These are phyloP conservation scores for Hylaea fasciaria DNA, from an alignment of 2,888 invertebrate species.

Conservation along the genomic window DNA sequence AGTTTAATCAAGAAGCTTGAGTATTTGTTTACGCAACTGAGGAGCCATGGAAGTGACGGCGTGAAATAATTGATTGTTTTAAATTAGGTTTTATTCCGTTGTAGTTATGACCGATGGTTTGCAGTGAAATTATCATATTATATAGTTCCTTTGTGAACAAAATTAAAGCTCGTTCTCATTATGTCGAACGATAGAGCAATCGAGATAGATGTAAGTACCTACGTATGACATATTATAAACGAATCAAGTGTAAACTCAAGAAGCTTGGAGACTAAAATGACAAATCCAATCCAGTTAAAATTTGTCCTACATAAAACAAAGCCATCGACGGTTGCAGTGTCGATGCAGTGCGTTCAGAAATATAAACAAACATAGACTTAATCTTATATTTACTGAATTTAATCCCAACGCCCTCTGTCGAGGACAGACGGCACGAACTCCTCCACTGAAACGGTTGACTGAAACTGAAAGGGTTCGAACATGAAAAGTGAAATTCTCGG, in stretches of 20 bases:
- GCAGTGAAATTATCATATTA: background rate
- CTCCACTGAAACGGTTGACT: constrained; percentile 42
- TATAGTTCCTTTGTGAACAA: background rate
- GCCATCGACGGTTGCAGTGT: too few species aligned
- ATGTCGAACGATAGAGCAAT: too few species aligned
- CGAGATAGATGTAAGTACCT: too few species aligned
- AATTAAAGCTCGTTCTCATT: background rate
- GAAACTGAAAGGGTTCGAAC: constrained; percentile 50
- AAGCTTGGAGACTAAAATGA: too few species aligned
- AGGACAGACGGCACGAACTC: constrained; percentile 49
- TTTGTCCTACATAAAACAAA: too few species aligned
- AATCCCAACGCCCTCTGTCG: constrained; percentile 61
- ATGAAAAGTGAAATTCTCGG: background rate
- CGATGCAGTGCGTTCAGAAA: too few species aligned
- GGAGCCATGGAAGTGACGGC: constrained; percentile 31
- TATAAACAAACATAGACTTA: too few species aligned
- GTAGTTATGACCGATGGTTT: background rate
- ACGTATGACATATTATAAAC: too few species aligned
- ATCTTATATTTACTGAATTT: too few species aligned
- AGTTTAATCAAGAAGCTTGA: constrained; percentile 40
- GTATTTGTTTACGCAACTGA: constrained; percentile 38
- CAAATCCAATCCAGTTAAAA: too few species aligned
- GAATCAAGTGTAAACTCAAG: too few species aligned
- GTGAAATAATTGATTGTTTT: constrained; percentile 35
- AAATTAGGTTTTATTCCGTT: constrained; percentile 31